A percentile compares a stretch with the other conserved stretches of the same genome.
These are phyloP conservation scores for Hystrix cristata DNA, from an alignment of 2,113 vertebrate genomes.

Conservation along the genomic window DNA sequence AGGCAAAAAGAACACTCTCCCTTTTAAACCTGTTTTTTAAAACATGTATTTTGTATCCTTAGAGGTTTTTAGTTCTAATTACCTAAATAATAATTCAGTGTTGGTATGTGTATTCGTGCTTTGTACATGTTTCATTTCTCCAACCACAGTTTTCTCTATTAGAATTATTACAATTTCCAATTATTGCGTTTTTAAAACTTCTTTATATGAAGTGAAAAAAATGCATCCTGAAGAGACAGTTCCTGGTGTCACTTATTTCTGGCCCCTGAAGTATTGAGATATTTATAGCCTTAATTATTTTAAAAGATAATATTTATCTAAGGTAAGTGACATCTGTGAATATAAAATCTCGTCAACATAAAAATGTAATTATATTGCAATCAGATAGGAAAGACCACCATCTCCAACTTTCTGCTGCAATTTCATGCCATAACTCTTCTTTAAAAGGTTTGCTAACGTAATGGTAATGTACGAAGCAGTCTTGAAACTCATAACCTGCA, in stretches of 20 bases:
- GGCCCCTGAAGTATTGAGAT: conserved; percentile 11
- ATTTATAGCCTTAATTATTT: conserved; percentile 52
- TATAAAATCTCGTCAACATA: not conserved
- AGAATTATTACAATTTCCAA: not conserved
- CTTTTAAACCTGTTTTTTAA: not conserved
- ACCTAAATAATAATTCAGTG: conserved; percentile 22
- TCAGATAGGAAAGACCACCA: not conserved
- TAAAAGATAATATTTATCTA: conserved; percentile 58
- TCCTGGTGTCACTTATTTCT: conserved; percentile 9
- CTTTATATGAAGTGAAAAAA: conserved; percentile 4
- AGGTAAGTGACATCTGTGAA: conserved; percentile 15
- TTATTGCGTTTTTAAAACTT: conserved; percentile 44
- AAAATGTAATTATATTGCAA: conserved; percentile 24
- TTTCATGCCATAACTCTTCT: conserved; percentile 32
- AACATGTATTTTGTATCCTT: not conserved
- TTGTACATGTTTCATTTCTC: not conserved
- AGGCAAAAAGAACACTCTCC: not conserved
- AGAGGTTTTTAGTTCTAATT: conserved; percentile 23
- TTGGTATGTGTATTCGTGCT: not conserved
- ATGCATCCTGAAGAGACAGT: not conserved
- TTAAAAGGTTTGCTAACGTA: conserved; percentile 21
- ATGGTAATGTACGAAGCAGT: not conserved
- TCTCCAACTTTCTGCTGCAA: not conserved
- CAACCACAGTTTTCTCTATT: not conserved
- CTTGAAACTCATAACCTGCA: not conserved